Conservation (phyloP, 2,888 invertebrate species). For the Oscheius sp. region DNA sequence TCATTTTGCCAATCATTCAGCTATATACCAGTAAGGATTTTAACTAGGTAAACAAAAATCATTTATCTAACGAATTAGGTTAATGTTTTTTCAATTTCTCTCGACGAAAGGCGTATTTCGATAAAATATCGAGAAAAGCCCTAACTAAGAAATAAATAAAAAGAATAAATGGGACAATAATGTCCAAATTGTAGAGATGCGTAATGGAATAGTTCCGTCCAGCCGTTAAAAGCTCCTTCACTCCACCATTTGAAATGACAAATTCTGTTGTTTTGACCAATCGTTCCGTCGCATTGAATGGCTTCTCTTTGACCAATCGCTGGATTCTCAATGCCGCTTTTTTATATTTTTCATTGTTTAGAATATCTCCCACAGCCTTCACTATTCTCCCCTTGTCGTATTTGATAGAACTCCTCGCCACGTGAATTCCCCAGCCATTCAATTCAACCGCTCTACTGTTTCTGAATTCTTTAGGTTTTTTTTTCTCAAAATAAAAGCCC, state of each 20-base stretch:
- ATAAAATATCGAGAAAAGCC: no score
- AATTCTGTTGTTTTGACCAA: conserved; percentile 46
- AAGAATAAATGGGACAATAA: conserved; percentile 5
- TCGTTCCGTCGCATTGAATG: conserved; percentile 43
- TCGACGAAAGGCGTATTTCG: no score
- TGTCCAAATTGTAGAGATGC: not conserved
- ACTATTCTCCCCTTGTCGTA: conserved; percentile 35
- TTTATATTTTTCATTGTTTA: conserved; percentile 37
- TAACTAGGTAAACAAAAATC: no score
- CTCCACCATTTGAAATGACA: conserved; percentile 45
- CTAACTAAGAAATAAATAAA: not conserved
- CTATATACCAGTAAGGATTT: no score
- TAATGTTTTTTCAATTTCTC: no score
- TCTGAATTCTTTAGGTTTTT: conserved; percentile 20
- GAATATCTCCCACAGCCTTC: conserved; percentile 36
- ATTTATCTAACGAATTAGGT: no score
- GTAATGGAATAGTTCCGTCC: not conserved
- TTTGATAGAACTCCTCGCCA: conserved; percentile 37
- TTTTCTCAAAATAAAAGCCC: not conserved
- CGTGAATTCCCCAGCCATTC: conserved; percentile 58
- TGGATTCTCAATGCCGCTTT: conserved; percentile 38
- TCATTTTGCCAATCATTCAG: no score
- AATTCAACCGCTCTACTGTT: conserved; percentile 50
- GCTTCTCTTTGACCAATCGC: conserved; percentile 42
- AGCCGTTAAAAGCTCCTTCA: conserved; percentile 41